Base-by-base conservation (phyloP, 2,888 invertebrate genomes). In the Tryphoninae sp. region DNA sequence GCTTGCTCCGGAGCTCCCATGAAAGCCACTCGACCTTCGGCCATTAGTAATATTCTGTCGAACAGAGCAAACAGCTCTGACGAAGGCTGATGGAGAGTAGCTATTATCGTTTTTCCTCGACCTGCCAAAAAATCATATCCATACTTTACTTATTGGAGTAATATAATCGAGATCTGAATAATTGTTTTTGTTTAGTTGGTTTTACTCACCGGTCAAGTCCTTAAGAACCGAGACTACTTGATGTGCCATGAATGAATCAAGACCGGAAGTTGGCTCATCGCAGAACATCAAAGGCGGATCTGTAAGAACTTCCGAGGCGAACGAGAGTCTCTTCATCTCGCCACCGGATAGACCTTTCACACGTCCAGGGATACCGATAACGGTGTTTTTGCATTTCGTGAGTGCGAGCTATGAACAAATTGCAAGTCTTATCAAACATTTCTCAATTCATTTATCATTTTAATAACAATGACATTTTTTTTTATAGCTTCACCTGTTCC, bases 171-270 rank as follows among this genome's bases (percentile, higher is more conserved):
- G 42, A 4, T 45, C 9, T 49, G 58, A 65, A 68, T 19, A 40
- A 45, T 19, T 16, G 13, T 16, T 64, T 7, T 65, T 45, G 53
- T 55, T 3, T 16, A 23, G 8, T 51, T 62, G 11, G 13, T 76
- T 58, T 68, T 9, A 86, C 83, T 77, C 82, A 91, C 92, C 94
- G 0, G 96, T 95, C 77, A 96, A 92, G 53, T 95, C 94, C 92
- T 96, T 96, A 58, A 96, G 92, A 67, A 94, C 94, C 91, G 94
- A 89, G 8, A 92, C 95, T 1, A 99, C 97, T 91, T 96, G 98
- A 89, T 97, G 96, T 0, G 99, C 99, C 98, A 98, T 99, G 89
- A 97, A 98, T 0, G 98, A 98, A 92, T 99, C 99, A 78, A 99
- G 93, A 1, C 99, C 98, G 0, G 98, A 98, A 0, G 99, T 99